phyloP scores from a whole-genome alignment of 2,888 invertebrate genomes.

The Chesias legatella region DNA sequence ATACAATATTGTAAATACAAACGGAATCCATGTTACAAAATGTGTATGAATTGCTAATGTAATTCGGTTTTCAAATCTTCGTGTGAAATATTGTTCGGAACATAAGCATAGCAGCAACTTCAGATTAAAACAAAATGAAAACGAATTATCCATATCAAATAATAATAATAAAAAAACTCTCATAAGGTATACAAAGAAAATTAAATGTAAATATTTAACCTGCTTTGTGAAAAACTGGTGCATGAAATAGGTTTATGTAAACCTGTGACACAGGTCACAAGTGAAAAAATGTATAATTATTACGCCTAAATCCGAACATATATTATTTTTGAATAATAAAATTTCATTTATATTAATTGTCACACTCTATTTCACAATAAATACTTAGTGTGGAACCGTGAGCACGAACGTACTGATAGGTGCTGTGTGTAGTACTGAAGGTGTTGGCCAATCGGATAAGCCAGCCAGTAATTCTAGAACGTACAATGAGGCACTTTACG shows the following conservation, averaged over 20 bases:
- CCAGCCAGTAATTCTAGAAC: slow-evolving; percentile 31
- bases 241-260: too few relatives aligned
- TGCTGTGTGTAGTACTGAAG: slow-evolving; percentile 23
- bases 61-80: too few relatives aligned
- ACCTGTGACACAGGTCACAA: too few relatives aligned
- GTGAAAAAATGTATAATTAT: too few relatives aligned
- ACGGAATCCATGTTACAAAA: slow-evolving; percentile 32
- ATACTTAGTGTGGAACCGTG: slow-evolving; percentile 14
- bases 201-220: too few relatives aligned
- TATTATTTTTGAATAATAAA: slow-evolving; percentile 25
- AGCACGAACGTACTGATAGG: slow-evolving; percentile 20
- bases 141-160: too few relatives aligned
- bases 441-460: slow-evolving; percentile 36
- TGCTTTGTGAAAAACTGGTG: too few relatives aligned
- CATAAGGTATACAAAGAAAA: too few relatives aligned
- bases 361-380: slow-evolving; percentile 28
- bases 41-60: slow-evolving; percentile 28
- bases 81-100: too few relatives aligned
- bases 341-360: slow-evolving; percentile 22
- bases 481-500: slow-evolving; percentile 24
- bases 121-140: too few relatives aligned
- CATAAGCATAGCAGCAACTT: too few relatives aligned
- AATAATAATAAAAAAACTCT: slow-evolving; percentile 13
- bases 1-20: slow-evolving; percentile 26
- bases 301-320: too few relatives aligned